A percentile compares a stretch with the other conserved stretches of the same genome.
phyloP scores from a whole-genome alignment of 2,797 vertebrate species.

The Kryptopterus vitreolus region DNA sequence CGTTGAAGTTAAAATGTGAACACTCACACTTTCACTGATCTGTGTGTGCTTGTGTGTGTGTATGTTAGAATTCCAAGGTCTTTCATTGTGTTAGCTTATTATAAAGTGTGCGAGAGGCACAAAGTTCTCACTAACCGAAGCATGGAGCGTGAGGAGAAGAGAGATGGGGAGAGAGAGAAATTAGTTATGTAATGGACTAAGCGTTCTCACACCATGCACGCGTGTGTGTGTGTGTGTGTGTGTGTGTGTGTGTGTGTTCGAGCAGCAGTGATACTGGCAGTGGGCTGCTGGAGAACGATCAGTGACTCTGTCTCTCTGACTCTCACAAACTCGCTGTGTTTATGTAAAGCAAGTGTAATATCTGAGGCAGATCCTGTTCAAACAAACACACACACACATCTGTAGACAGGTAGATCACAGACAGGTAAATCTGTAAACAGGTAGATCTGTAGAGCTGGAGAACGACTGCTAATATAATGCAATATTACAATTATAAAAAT shows the following conservation, averaged over 20 bases:
- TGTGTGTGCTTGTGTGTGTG: not conserved
- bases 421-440: not conserved
- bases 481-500: not conserved
- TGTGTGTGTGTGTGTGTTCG: too few species aligned
- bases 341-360: not conserved
- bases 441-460: not conserved
- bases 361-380: not conserved
- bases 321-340: not conserved
- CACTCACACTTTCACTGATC: slow-evolving; percentile 26
- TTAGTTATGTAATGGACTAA: too few species aligned
- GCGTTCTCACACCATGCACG: too few species aligned
- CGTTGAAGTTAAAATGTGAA: slow-evolving; percentile 30
- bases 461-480: not conserved
- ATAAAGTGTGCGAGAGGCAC: slow-evolving; percentile 19
- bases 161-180: too few species aligned
- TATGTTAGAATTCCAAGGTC: not conserved
- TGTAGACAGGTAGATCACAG: too few species aligned
- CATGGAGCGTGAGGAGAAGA: not conserved
- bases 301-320: too few species aligned
- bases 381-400: not conserved
- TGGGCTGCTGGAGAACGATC: too few species aligned
- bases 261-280: too few species aligned
- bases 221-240: too few species aligned
- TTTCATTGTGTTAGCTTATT: slow-evolving; percentile 40
- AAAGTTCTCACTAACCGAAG: slow-evolving; percentile 9